Evolutionary conservation across 2,797 vertebrate species (phyloP), one percentile per base, ranked within the genome.

Genomic region (Miichthys miiuy): DNA sequence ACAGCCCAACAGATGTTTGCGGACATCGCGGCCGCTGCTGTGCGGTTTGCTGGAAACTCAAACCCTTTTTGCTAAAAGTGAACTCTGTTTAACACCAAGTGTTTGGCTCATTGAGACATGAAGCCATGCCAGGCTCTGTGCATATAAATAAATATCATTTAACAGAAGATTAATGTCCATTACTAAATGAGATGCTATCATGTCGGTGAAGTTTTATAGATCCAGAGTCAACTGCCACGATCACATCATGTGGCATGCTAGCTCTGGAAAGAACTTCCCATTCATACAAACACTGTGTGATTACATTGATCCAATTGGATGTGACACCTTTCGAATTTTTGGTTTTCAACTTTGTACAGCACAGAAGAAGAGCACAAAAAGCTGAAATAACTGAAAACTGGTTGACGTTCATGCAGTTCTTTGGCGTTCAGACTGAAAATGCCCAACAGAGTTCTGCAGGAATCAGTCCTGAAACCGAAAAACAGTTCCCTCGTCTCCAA

Each of bases 1-100:
- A 4, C 71, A 18, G 74, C 21, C 52, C 58, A 2, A 30, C 70
- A 82, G 85, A 79, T 75, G 75, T 79, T 82, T 38, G 60, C 1
- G 9, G 47, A 69, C 63, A 3, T 10, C 6, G n/a, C 1, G 25
- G 20, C 18, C 1, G 52, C 80, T 11, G 62, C 46, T 11, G 1
- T n/a, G 52, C 11, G 0, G 1, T 41, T 80, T 55, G 34, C 44
- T 5, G 1, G 69, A 83, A 70, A 70, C 69, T 20, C 41, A 34
- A 38, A 68, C 34, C 65, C 56, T 71, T 76, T 60, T 60, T 42
- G 48, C 44, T 65, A 12, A 55, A 72, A 25, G 6, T 14, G 1
- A 72, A 66, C 74, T 58, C 47, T 0, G 47, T 60, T 79, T 64
- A 79, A 46, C 63, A 6, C 0, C 38, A 3, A 25, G 23, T 9